Percentiles rank a stretch among this genome's conserved stretches.
These are phyloP conservation scores for Pitangus sulphuratus DNA, from an alignment of 2,797 vertebrate species.

Conservation along the genomic window DNA sequence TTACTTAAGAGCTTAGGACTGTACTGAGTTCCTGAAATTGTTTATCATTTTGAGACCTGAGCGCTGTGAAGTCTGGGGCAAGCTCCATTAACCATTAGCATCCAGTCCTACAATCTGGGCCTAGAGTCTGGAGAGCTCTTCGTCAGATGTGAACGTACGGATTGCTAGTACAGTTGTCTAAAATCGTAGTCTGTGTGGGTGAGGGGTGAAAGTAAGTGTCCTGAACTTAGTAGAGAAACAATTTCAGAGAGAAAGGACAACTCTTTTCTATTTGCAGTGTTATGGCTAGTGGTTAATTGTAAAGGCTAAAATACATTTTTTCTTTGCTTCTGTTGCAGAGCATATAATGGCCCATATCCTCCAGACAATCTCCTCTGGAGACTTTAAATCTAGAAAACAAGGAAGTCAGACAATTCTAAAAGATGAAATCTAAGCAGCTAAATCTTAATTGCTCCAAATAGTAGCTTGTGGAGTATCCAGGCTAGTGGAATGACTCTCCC, in stretches of 20 bases:
- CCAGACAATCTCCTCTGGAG: constrained; percentile 2
- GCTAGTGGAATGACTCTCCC: background rate
- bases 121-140: background rate
- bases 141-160: accelerated
- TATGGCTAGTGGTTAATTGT: background rate
- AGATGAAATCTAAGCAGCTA: constrained; percentile 6
- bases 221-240: background rate
- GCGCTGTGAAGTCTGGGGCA: background rate
- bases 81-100: background rate
- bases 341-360: background rate
- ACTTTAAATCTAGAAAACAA: constrained; percentile 31
- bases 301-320: background rate
- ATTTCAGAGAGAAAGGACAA: background rate
- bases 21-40: background rate
- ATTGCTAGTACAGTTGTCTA: background rate
- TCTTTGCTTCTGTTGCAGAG: background rate
- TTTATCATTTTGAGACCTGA: background rate
- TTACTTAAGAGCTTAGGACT: background rate
- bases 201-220: background rate
- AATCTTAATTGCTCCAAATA: constrained; percentile 32
- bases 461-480: background rate
- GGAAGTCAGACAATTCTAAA: background rate
- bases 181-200: background rate
- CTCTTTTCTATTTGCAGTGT: background rate
- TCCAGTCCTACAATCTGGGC: background rate